Evolutionary conservation across 2,113 vertebrate genomes (phyloP), one percentile per base, ranked within the genome.

Genomic region (Acrocephalus arundinaceus): DNA sequence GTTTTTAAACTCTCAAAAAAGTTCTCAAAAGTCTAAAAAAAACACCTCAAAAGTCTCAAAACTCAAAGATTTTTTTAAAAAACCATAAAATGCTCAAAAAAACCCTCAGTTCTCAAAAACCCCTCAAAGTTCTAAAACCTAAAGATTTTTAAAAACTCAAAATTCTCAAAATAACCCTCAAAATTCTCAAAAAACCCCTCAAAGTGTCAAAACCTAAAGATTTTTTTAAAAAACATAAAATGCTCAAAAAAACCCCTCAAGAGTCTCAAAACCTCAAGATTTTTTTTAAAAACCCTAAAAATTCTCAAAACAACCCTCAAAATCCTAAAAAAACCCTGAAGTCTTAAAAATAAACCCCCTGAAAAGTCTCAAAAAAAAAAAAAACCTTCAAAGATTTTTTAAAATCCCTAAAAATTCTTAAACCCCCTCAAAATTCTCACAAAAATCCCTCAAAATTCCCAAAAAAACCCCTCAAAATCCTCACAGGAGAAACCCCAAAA

Each of bases 31-130:
- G 35, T 35, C 35, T 35, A 35, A 35, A 35, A 35, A 35, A 35
- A 35, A 35, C 35, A 35, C 35, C 35, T 35, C 35, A 35, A 35
- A 35, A 35, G 35, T 35, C 35, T 35, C 35, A 35, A 35, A 35
- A 35, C 35, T 35, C 35, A 35, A 35, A 35, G 35, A 2, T n/a
- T 62, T 39, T 39, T 62, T 62, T 62, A 22, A 3, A 68, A 39
- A 33, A 4, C 10, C 4, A 6, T 5, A 23, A 59, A 23, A 48
- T 30, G 35, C 54, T 28, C 16, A n/a, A 21, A 70, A 23, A 4
- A 6, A 13, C 0, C 30, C 45, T 33, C 35, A 12, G 1, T 9
- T 27, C 2, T 21, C 25, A 27, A 28, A 33, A 23, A 9, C 0
- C 13, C 30, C 23, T 21, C 4, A 7, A 41, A 16, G 6, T 51